These are phyloP conservation scores for Nothobranchius kuhntae DNA, from an alignment of 2,113 vertebrate genomes.

Conservation along the genomic window DNA sequence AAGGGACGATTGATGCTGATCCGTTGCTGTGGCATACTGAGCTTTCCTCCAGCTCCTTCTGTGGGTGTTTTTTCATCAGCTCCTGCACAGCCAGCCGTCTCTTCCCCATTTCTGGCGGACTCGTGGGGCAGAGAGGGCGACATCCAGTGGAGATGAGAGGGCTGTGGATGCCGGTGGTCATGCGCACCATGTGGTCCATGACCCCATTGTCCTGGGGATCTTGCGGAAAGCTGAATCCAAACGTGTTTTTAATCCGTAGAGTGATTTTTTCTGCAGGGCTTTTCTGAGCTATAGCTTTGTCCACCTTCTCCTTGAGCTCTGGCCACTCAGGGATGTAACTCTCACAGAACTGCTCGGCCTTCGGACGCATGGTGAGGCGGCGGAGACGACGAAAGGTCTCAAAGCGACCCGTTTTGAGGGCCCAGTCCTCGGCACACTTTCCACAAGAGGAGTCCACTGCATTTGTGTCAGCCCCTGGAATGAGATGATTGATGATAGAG, in stretches of 20 bases:
- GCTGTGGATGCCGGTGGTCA: constrained; percentile 86
- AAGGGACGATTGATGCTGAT: constrained; percentile 48
- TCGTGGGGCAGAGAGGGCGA: constrained; percentile 82
- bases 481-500: constrained; percentile 2
- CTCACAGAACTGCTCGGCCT: constrained; percentile 79
- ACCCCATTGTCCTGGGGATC: constrained; percentile 81
- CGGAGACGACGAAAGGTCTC: constrained; percentile 73
- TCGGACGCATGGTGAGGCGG: constrained; percentile 74
- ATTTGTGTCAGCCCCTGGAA: constrained; percentile 83
- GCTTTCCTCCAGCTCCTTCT: constrained; percentile 14
- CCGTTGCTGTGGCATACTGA: constrained; percentile 41
- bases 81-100: constrained; percentile 81
- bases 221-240: constrained; percentile 77
- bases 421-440: constrained; percentile 85
- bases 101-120: constrained; percentile 83
- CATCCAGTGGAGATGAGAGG: constrained; percentile 86
- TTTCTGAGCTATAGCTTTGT: constrained; percentile 73
- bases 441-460: constrained; percentile 80
- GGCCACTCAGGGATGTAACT: constrained; percentile 83
- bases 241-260: constrained; percentile 71
- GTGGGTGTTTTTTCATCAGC: constrained; percentile 73
- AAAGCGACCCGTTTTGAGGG: constrained; percentile 82
- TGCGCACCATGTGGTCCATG: constrained; percentile 88
- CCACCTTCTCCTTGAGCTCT: constrained; percentile 73
- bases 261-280: constrained; percentile 61